Evolutionary conservation across 2,797 vertebrate genomes (phyloP), one percentile per base, ranked within the genome.

Genomic region (Typhlichthys eigenmanni): DNA sequence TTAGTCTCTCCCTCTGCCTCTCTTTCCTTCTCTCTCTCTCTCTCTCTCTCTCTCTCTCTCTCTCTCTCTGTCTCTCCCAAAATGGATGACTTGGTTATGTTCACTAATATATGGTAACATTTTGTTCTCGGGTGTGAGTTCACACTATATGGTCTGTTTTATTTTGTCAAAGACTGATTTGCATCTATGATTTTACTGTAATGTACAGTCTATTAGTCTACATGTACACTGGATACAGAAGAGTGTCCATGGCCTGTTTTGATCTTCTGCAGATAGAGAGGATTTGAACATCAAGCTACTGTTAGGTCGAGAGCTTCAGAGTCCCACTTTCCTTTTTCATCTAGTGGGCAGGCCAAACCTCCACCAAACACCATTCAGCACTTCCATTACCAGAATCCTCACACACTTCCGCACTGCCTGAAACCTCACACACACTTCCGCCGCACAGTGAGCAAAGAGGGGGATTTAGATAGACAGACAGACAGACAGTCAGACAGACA

Each of bases 301-400:
- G 56, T 56, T 55, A 48, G 50, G 34, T 6, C 10, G 5, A 69
- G 71, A 65, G 54, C 72, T 69, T 67, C 69, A 66, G 68, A 83
- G 66, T 69, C 58, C 57, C 53, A 38, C 32, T 68, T 72, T 47
- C 66, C 64, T 69, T 59, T 60, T 68, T 85, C 75, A 81, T 84
- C 64, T 85, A 76, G 74, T 70, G 74, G 73, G 54, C 62, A 60
- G 71, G 78, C 75, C 61, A 66, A 67, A 75, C 61, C 55, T 48
- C 63, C 74, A 59, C 72, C 75, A 82, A 84, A 73, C 3, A 16
- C 74, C 71, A 81, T 89, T 85, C 60, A 83, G 85, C 81, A 81
- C 68, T 65, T 47, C 38, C 5, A 47, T 67, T 63, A 62, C 82
- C 82, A 75, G 68, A 72, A 55, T 55, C 62, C 57, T 68, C 50